phyloP scores from a whole-genome alignment of 2,888 invertebrate genomes.

The Euclidia mi region DNA sequence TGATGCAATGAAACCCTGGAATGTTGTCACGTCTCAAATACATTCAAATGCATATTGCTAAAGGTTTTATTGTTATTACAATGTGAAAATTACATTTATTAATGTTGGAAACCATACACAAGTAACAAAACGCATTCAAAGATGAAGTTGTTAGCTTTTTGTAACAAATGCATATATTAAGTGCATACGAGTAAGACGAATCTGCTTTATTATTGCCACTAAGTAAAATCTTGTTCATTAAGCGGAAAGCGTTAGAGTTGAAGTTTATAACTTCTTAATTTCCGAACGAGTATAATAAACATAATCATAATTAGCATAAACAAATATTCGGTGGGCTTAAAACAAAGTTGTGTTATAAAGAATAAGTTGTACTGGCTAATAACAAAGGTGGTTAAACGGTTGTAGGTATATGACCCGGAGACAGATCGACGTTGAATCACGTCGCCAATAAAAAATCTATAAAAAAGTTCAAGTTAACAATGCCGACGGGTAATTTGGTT shows the following conservation, averaged over 20 bases:
- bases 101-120: slow-evolving; percentile 36
- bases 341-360: slow-evolving; percentile 42
- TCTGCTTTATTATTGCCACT: slow-evolving; percentile 1
- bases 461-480: slow-evolving; percentile 51
- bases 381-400: slow-evolving; percentile 46
- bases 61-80: slow-evolving; percentile 54
- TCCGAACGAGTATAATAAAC: slow-evolving; percentile 15
- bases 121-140: slow-evolving; percentile 15
- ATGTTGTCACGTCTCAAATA: slow-evolving; percentile 66
- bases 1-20: slow-evolving; percentile 68
- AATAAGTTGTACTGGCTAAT: slow-evolving; percentile 40
- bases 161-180: slow-evolving; percentile 17
- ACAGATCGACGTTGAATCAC: slow-evolving; percentile 74
- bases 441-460: slow-evolving; percentile 62
- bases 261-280: not conserved
- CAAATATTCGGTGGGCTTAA: slow-evolving; percentile 24
- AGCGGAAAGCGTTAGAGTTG: not conserved
- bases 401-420: slow-evolving; percentile 77
- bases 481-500: slow-evolving; percentile 52
- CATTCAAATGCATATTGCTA: slow-evolving; percentile 62
- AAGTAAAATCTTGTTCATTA: slow-evolving; percentile 1
- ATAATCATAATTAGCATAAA: slow-evolving; percentile 20
- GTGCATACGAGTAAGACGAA: slow-evolving; percentile 5
- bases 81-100: slow-evolving; percentile 53
- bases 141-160: slow-evolving; percentile 22